Base-by-base conservation (phyloP, 2,113 vertebrate species). In the Paracanthobrama guichenoti region DNA sequence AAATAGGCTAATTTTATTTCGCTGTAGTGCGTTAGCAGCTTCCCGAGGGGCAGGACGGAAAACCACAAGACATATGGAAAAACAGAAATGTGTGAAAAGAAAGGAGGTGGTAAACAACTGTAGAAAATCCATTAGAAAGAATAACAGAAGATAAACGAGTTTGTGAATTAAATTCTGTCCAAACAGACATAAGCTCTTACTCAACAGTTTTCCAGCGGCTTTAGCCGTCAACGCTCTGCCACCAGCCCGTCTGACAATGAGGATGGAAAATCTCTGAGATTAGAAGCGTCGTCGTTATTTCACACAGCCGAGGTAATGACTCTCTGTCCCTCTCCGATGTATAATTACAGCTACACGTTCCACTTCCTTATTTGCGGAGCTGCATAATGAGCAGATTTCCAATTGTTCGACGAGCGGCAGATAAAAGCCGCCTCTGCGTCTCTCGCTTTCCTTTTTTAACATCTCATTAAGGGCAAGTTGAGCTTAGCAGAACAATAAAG, bases 131-230 rank as follows among this genome's bases (percentile, higher is more conserved):
- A 59, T 77, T 59, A 59, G 31, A 57, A 59, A 0, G 31, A 22
- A 22, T 31, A 77, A 57, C 28, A 59, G 53, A 59, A 77, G 53
- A 77, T 59, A 77, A 59, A 77, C 20, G 12, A 77, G 53, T 59
- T 59, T 55, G 75, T 73, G 42, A 73, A 73, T 73, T 73, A 73
- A 73, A 48, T 48, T 73, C 69, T 73, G 53, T 59, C 53, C 31
- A 35, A 57, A 59, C 53, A 39, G 53, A 59, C 53, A 77, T 77
- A 77, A 59, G 75, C 75, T 77, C 31, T 59, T 42, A 39, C 57
- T 59, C 53, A 35, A 77, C 75, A n/a, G 31, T 59, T 77, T n/a
- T 39, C 26, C 10, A 1, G 9, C 2, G 16, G 26, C 50, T 26
- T 55, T 18, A 35, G 50, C 26, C 5, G 11, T 46, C 69, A 48